Conservation (phyloP, 2,888 invertebrate species). For the Artemia sp. region DNA sequence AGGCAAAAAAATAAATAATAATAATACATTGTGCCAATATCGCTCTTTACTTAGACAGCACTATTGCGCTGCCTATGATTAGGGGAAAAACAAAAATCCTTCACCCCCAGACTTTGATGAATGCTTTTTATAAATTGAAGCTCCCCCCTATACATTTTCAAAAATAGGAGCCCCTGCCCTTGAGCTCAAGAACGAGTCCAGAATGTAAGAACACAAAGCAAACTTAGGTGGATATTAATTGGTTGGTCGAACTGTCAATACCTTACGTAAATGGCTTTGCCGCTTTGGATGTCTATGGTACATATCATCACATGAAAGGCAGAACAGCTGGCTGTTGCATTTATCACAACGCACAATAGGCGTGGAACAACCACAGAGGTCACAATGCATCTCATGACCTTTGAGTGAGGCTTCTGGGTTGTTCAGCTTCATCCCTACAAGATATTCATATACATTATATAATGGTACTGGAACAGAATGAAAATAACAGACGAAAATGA, state of each 20-base stretch:
- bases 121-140: not conserved
- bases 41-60: too few relatives aligned
- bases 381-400: constrained; percentile 49
- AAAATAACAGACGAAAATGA: too few relatives aligned
- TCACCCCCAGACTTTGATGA: too few relatives aligned
- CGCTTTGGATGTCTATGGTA: constrained; percentile 82
- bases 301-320: constrained; percentile 81
- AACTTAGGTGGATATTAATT: not conserved
- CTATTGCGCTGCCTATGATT: too few relatives aligned
- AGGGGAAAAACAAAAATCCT: too few relatives aligned
- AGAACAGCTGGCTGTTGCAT: constrained; percentile 65
- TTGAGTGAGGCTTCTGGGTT: too few relatives aligned
- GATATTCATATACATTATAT: too few relatives aligned
- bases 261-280: constrained; percentile 59
- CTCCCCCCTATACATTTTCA: not conserved
- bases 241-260: constrained; percentile 30
- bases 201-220: constrained; percentile 15
- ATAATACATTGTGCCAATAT: too few relatives aligned
- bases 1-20: too few relatives aligned
- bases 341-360: constrained; percentile 65
- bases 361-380: constrained; percentile 63
- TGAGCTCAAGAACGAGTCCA: too few relatives aligned
- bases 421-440: too few relatives aligned
- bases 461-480: too few relatives aligned
- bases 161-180: not conserved